Evolutionary conservation across 1,140 invertebrate species (phyloP), one percentile per base, ranked within the genome.

Genomic region (Calycopis cecrops): DNA sequence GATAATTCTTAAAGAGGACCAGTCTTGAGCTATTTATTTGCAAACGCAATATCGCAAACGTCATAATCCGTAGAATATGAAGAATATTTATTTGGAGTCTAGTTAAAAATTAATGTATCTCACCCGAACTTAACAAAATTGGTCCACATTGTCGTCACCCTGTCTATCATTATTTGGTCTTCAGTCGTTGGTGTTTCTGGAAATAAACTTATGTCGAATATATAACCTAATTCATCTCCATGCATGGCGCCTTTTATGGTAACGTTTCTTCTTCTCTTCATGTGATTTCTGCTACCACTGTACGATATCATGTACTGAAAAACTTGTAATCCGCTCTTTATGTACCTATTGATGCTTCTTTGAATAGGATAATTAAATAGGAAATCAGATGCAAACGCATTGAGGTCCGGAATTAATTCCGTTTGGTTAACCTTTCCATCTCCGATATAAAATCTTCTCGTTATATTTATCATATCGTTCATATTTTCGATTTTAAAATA

Each of bases 81-180:
- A n/a, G n/a, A n/a, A n/a, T n/a, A n/a, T n/a, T n/a, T n/a, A n/a
- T n/a, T n/a, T n/a, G n/a, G n/a, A n/a, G n/a, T n/a, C n/a, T n/a
- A n/a, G n/a, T 28, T 28, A 2, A 28, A 28, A 28, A 28, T 28
- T 28, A 28, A 6, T 28, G 6, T 28, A 28, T 6, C 65, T 57
- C 49, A 69, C 71, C 71, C 63, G 35, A 60, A 73, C 52, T 73
- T 73, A 34, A 53, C 63, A n/a, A 73, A 73, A 52, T 73, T 68
- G 0, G 70, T 62, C 70, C 71, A 73, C 33, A 73, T 7, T 3
- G 59, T 62, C 0, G 68, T 69, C 28, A 73, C 62, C 12, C 62
- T 50, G 17, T 73, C 62, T 0, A 65, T 47, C 1, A 65, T 57
- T 1, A 65, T 6, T 44, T 63, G 51, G 28, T 76, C 71, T 21